A percentile compares a stretch with the other conserved stretches of the same genome.
phyloP scores from a whole-genome alignment of 2,113 vertebrate genomes.

The Tretioscincus oriximinensis region DNA sequence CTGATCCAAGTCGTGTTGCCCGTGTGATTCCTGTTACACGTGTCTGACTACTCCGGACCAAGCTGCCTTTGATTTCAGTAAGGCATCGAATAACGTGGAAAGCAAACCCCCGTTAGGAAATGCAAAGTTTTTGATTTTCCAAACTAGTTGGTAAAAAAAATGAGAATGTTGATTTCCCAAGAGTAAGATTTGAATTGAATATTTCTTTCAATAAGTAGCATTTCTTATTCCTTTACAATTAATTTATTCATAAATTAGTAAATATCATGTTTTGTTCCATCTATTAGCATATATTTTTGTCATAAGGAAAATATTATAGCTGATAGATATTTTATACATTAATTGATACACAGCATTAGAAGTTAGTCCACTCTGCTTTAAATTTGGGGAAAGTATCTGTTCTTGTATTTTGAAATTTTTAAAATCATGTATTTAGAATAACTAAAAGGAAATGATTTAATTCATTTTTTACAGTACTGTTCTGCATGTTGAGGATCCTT shows the following conservation, averaged over 20 bases:
- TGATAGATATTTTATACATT: neutral
- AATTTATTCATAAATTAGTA: neutral
- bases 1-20: no score
- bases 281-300: neutral
- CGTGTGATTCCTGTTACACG: no score
- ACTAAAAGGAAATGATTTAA: neutral
- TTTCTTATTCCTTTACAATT: no score
- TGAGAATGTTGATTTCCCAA: no score
- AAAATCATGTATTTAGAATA: no score
- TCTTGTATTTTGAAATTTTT: neutral
- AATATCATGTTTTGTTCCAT: neutral
- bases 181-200: no score
- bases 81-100: no score
- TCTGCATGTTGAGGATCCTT: slow-evolving; percentile 50
- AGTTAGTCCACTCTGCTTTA: neutral
- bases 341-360: neutral
- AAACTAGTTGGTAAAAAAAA: no score
- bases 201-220: no score
- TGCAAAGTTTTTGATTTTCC: neutral
- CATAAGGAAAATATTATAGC: neutral
- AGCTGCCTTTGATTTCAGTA: no score
- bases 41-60: no score
- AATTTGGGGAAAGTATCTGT: neutral
- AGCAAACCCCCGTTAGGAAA: no score
- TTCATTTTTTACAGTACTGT: slow-evolving; percentile 54